Conservation (phyloP, 2,113 vertebrate genomes). For the Paracyprichromis sp. region DNA sequence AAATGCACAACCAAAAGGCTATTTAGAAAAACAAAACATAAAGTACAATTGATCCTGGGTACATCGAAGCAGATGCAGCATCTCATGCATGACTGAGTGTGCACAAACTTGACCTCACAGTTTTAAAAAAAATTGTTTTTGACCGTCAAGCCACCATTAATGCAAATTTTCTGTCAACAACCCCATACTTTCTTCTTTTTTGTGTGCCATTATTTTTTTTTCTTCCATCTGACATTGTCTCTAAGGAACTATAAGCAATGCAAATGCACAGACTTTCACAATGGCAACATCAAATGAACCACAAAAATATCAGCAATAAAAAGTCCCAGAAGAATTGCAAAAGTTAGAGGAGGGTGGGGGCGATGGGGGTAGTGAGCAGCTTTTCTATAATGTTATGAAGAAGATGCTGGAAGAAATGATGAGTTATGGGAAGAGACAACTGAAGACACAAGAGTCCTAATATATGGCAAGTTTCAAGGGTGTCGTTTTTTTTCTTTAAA, state of each 20-base stretch:
- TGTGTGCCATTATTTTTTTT: slow-evolving; percentile 11
- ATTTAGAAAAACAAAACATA: slow-evolving; percentile 1
- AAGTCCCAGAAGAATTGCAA: slow-evolving; percentile 19
- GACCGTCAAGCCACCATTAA: neutral
- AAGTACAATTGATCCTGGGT: slow-evolving; percentile 12
- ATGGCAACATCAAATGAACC: slow-evolving; percentile 37
- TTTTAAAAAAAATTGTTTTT: neutral
- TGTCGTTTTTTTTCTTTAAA: neutral
- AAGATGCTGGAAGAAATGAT: neutral
- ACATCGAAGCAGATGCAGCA: neutral
- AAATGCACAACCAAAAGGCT: neutral
- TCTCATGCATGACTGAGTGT: neutral
- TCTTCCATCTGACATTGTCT: slow-evolving; percentile 12
- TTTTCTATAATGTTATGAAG: slow-evolving; percentile 3
- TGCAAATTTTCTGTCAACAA: slow-evolving; percentile 17
- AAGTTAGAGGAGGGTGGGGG: neutral
- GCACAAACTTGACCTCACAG: neutral
- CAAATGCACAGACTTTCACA: slow-evolving; percentile 39
- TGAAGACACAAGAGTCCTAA: neutral
- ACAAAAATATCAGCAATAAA: slow-evolving; percentile 16
- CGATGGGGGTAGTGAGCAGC: neutral
- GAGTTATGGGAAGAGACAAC: neutral
- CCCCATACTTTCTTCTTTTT: neutral
- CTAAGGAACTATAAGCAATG: slow-evolving; percentile 17
- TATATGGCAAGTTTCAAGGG: neutral